Evolutionary conservation across 2,888 invertebrate species (phyloP).

Genomic region (Panopea generosa): DNA sequence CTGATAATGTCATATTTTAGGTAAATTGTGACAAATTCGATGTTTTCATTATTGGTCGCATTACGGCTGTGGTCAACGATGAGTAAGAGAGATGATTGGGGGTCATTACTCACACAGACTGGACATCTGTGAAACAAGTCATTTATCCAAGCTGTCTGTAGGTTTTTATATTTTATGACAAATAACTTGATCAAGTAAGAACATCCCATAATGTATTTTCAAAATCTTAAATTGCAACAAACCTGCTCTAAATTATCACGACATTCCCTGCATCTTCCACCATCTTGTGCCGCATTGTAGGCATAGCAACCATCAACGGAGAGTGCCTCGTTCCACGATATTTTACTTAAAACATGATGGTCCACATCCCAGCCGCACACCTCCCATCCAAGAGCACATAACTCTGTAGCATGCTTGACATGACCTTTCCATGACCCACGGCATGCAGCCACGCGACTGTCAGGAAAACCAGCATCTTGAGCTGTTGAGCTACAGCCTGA

Average conservation of each 20-base stretch:
- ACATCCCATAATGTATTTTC: no score
- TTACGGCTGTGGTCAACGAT: neutral
- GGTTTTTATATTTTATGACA: no score
- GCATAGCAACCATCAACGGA: slow-evolving; percentile 80
- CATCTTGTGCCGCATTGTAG: slow-evolving; percentile 83
- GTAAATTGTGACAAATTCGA: slow-evolving; percentile 36
- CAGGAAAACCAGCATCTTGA: slow-evolving; percentile 67
- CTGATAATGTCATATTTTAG: slow-evolving; percentile 1
- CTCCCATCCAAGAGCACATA: slow-evolving; percentile 81
- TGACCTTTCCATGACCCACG: slow-evolving; percentile 80
- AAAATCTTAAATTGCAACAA: slow-evolving; percentile 10
- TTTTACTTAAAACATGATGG: slow-evolving; percentile 65
- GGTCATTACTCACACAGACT: no score
- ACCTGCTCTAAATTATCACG: slow-evolving; percentile 75
- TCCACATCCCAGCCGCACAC: slow-evolving; percentile 78
- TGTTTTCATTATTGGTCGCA: slow-evolving; percentile 18
- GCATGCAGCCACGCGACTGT: slow-evolving; percentile 75
- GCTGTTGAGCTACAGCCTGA: slow-evolving; percentile 77
- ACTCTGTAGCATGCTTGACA: slow-evolving; percentile 70
- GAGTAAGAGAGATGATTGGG: slow-evolving; percentile 4
- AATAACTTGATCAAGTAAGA: no score
- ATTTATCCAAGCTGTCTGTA: no score
- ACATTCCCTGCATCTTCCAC: slow-evolving; percentile 80
- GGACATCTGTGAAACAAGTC: no score
- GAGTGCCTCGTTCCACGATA: slow-evolving; percentile 79